Base-by-base conservation (phyloP, 2,797 vertebrate genomes). In the Malacoraja senta region DNA sequence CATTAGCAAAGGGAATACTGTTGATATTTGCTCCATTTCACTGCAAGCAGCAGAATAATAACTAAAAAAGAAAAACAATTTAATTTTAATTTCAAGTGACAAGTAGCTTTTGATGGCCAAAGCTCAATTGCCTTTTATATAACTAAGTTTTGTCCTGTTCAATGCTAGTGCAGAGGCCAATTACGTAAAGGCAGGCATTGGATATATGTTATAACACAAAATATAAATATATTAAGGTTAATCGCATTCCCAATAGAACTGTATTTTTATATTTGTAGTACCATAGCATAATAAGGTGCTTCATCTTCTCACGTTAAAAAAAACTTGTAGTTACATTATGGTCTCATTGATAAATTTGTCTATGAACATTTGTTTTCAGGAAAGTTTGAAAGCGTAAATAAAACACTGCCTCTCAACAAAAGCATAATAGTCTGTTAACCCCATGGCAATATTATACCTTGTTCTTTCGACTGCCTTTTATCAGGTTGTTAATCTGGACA, bases 51-150 rank as follows among this genome's bases (percentile, higher is more conserved):
- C 12, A 74, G 71, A 76, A 29, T 74, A 38, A 38, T 53, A 72
- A 74, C 4, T 74, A 53, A 24, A 72, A 44, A 4, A 74, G 68
- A 7, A 32, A 74, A n/a, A 53, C 24, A 74, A 53, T 24, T 74
- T 92, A n/a, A 92, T n/a, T 68, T 74, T 29, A 76, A 76, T 92
- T 74, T 72, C 72, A 44, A 24, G 71, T 92, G 71, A 53, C 44
- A 17, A 6, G 9, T 4, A 1, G 12, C 76, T 71, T 10, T 92
- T 53, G 71, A 92, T 74, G 26, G 71, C 71, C 35, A 15, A 26
- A 91, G n/a, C 65, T 24, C 35, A 13, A 86, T 26, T 72, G 35
- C 19, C 29, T 63, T 63, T 86, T 63, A 35, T 91, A 29, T 24
- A 44, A 74, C 10, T 8, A 2, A 12, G 10, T 29, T 76, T 74